phyloP scores from a whole-genome alignment of 2,888 invertebrate species.

The Drosophila mettleri region DNA sequence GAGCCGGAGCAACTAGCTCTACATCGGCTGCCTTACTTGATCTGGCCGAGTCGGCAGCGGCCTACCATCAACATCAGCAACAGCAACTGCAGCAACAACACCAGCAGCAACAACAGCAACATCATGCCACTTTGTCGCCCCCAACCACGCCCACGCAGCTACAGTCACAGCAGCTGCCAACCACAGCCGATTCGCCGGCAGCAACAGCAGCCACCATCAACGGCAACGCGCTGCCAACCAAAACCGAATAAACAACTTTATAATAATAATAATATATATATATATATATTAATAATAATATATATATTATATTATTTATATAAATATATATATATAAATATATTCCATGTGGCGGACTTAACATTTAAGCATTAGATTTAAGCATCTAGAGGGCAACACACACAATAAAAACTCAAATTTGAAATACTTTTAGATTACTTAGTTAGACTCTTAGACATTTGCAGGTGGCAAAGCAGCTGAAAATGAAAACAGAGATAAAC shows the following conservation, averaged over 20 bases:
- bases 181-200: slow-evolving; percentile 44
- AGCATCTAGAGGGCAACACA: slow-evolving; percentile 29
- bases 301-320: slow-evolving; percentile 9
- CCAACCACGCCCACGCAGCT: slow-evolving; percentile 81
- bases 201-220: slow-evolving; percentile 40
- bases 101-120: slow-evolving; percentile 61
- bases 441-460: slow-evolving; percentile 41
- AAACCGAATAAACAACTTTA: slow-evolving; percentile 60
- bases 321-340: slow-evolving; percentile 17
- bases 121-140: slow-evolving; percentile 74
- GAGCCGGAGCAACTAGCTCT: slow-evolving; percentile 40
- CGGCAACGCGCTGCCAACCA: slow-evolving; percentile 56
- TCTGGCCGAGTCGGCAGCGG: slow-evolving; percentile 67
- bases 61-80: slow-evolving; percentile 75
- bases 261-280: slow-evolving; percentile 16
- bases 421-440: slow-evolving; percentile 39
- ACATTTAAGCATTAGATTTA: slow-evolving; percentile 27
- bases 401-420: slow-evolving; percentile 36
- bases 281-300: slow-evolving; percentile 10
- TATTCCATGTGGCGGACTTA: slow-evolving; percentile 28
- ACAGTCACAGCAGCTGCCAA: slow-evolving; percentile 37
- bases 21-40: slow-evolving; percentile 68
- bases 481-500: slow-evolving; percentile 6
- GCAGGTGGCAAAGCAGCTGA: slow-evolving; percentile 22
- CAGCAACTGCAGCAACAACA: slow-evolving; percentile 63